These are phyloP conservation scores for Pristionchus pacificus DNA, from an alignment of 1,140 invertebrate species.

Conservation along the genomic window DNA sequence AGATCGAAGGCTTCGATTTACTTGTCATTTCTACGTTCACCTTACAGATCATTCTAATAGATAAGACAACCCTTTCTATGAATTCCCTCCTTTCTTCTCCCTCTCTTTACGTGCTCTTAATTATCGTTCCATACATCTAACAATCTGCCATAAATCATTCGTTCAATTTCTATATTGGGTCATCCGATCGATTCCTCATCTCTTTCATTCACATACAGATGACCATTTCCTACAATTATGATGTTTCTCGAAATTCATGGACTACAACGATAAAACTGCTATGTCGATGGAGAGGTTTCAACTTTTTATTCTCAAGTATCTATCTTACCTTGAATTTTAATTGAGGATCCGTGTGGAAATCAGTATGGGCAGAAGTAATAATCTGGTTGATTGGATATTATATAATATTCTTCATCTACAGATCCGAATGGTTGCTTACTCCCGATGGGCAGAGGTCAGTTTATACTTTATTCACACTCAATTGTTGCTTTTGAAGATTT, in stretches of 20 bases:
- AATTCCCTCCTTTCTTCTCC: too few relatives aligned
- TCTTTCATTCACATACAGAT: too few relatives aligned
- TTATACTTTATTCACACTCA: slow-evolving; percentile 1
- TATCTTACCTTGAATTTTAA: background rate
- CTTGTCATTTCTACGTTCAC: too few relatives aligned
- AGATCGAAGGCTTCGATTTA: too few relatives aligned
- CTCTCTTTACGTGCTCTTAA: too few relatives aligned
- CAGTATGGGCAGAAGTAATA: slow-evolving; percentile 7
- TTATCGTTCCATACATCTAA: too few relatives aligned
- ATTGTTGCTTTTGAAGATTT: background rate
- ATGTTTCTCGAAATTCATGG: slow-evolving; percentile 19
- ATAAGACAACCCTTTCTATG: too few relatives aligned
- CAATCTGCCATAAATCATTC: too few relatives aligned
- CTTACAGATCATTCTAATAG: too few relatives aligned
- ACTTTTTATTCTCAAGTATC: background rate
- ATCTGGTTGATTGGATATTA: slow-evolving; percentile 16
- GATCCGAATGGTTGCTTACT: slow-evolving; percentile 11
- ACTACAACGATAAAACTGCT: slow-evolving; percentile 19
- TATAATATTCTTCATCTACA: slow-evolving; percentile 3
- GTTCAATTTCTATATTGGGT: too few relatives aligned
- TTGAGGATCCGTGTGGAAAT: slow-evolving; percentile 25
- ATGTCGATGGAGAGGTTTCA: slow-evolving; percentile 19
- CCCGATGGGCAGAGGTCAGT: background rate
- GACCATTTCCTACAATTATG: slow-evolving; percentile 32
- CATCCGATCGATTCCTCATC: too few relatives aligned